Evolutionary conservation across 2,113 vertebrate species (phyloP).

Genomic region (Ciconia stormi): DNA sequence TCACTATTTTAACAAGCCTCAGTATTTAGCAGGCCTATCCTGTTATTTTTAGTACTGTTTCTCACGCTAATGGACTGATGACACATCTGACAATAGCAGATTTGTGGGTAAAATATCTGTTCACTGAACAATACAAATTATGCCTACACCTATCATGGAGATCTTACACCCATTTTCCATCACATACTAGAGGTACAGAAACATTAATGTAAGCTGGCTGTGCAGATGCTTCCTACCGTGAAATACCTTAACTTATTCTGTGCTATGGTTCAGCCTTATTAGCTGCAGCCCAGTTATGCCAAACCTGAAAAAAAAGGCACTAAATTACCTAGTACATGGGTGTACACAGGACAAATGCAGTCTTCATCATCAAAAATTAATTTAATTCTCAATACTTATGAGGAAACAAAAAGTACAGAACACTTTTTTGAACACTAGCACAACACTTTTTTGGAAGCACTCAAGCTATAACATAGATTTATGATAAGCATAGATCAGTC

Average conservation of each 20-base stretch:
- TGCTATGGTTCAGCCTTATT: neutral
- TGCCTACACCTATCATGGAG: neutral
- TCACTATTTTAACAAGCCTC: conserved; percentile 49
- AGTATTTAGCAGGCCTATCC: conserved; percentile 38
- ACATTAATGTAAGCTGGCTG: neutral
- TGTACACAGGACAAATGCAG: neutral
- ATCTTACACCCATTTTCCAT: neutral
- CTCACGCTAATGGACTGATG: conserved; percentile 38
- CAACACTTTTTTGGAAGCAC: neutral
- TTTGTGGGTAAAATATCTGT: conserved; percentile 13
- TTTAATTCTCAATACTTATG: neutral
- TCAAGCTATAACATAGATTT: neutral
- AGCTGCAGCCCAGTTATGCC: neutral
- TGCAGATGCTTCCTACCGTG: neutral
- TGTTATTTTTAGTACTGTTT: conserved; percentile 61
- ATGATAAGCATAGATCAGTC: neutral
- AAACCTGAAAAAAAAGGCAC: neutral
- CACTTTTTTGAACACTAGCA: neutral
- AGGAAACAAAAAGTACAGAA: neutral
- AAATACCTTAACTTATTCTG: neutral
- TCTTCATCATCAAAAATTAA: neutral
- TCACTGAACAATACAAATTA: conserved; percentile 4
- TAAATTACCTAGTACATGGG: neutral
- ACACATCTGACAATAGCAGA: conserved; percentile 38
- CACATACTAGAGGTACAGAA: neutral